These are phyloP conservation scores for Lithosia quadra DNA, from an alignment of 2,888 invertebrate species.

Conservation along the genomic window DNA sequence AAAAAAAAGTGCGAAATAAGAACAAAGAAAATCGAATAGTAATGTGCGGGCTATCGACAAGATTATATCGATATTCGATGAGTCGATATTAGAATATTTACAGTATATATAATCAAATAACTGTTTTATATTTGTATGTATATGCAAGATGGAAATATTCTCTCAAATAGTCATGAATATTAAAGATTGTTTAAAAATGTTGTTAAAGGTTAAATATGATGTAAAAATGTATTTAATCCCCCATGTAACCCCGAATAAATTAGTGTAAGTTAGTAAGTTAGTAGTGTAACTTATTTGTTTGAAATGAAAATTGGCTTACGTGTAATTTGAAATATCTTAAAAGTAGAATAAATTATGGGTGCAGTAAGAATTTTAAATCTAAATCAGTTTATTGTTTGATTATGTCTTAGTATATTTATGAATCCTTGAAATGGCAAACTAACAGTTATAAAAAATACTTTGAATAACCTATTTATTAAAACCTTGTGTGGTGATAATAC, in stretches of 20 bases:
- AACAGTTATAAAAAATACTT: neutral
- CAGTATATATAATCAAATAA: constrained; percentile 40
- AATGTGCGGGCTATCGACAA: constrained; percentile 37
- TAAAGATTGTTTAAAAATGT: constrained; percentile 71
- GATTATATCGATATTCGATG: constrained; percentile 27
- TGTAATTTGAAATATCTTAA: constrained; percentile 57
- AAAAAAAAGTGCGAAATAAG: constrained; percentile 18
- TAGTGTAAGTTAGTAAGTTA: constrained; percentile 63
- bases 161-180: constrained; percentile 40
- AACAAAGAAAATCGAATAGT: constrained; percentile 23
- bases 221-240: constrained; percentile 79
- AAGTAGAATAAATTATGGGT: constrained; percentile 38
- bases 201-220: constrained; percentile 79
- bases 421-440: neutral
- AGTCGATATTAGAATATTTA: constrained; percentile 39
- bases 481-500: neutral
- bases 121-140: constrained; percentile 48
- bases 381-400: neutral
- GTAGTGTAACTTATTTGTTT: constrained; percentile 44
- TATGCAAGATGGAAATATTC: constrained; percentile 36
- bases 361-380: constrained; percentile 18
- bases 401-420: neutral
- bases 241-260: constrained; percentile 68
- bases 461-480: too few relatives aligned
- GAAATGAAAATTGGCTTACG: constrained; percentile 71